Evolutionary conservation across 1,140 invertebrate species (phyloP).

Genomic region (Mesaphorura yosii): DNA sequence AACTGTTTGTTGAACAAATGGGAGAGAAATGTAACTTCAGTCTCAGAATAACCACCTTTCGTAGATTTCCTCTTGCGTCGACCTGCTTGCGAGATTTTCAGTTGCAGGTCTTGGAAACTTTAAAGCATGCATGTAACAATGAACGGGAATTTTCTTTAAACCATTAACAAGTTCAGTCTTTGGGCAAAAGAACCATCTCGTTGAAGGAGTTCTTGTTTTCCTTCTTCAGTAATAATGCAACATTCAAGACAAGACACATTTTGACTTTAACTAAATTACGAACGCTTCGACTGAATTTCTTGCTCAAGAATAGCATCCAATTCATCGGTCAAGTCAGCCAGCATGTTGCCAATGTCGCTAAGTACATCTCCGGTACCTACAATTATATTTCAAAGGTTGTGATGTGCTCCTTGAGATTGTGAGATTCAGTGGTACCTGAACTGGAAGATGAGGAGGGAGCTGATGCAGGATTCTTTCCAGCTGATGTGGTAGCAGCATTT

Average conservation of each 20-base stretch:
- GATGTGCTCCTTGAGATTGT: not conserved
- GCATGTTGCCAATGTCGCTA: slow-evolving; percentile 92
- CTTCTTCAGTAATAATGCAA: too few species aligned
- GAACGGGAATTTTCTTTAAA: not conserved
- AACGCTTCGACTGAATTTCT: slow-evolving; percentile 43
- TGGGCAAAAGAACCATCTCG: not conserved
- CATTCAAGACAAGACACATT: too few species aligned
- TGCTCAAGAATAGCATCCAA: slow-evolving; percentile 88
- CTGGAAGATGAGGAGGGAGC: slow-evolving; percentile 1
- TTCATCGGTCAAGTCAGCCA: slow-evolving; percentile 85
- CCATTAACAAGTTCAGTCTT: not conserved
- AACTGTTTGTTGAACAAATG: too few species aligned
- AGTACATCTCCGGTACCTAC: slow-evolving; percentile 73
- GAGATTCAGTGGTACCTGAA: not conserved
- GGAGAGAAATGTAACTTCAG: too few species aligned
- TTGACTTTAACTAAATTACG: too few species aligned
- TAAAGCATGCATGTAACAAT: not conserved
- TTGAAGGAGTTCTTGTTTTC: too few species aligned
- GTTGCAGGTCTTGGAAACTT: too few species aligned
- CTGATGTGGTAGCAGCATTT: not conserved
- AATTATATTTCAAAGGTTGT: not conserved
- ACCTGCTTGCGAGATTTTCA: too few species aligned
- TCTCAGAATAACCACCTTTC: too few species aligned
- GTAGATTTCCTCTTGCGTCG: too few species aligned
- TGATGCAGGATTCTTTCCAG: too few species aligned